Evolutionary conservation across 2,797 vertebrate species (phyloP), one percentile per base, ranked within the genome.

Genomic region (Tenualosa ilisha): DNA sequence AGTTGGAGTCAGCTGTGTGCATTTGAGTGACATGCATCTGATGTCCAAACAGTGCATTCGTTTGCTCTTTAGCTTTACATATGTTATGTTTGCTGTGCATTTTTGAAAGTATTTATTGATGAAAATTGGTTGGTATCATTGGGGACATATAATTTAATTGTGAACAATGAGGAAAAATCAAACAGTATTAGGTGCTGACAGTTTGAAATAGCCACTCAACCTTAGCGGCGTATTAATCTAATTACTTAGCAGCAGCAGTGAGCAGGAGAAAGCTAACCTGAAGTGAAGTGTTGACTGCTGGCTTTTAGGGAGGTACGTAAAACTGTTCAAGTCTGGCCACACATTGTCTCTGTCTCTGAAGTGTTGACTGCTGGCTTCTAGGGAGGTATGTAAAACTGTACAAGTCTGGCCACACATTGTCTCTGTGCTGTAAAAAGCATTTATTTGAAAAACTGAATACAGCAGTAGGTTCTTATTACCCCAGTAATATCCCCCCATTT

Each of bases 131-230:
- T 79, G 5, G 40, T 20, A 46, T 46, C 40, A 43, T 79, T 79
- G 46, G 72, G 15, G 22, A 79, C 5, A 43, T 79, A 46, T 43
- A 79, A 43, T 40, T 75, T 75, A 75, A 75, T 46, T 79, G 20
- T 43, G 7, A 46, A 46, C 72, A 79, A 46, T 22, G 72, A 79
- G 72, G 37, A 43, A 40, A 20, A 79, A 43, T 79, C 37, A 79
- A 79, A 79, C 37, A 20, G 17, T 40, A 79, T 79, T 79, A 79
- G 72, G 72, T 46, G 72, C 22, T 79, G 72, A 43, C 17, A 79
- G 40, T 7, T 79, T 79, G 40, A 79, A 79, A 46, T 17, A 43
- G 2, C 37, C 72, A 79, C 72, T 79, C 20, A 22, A 79, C 17
- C 72, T 43, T 43, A 79, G 40, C 72, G 20, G 5, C 72, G 6